Evolutionary conservation across 2,888 invertebrate genomes (phyloP).

Genomic region (Physocephala rufipes): DNA sequence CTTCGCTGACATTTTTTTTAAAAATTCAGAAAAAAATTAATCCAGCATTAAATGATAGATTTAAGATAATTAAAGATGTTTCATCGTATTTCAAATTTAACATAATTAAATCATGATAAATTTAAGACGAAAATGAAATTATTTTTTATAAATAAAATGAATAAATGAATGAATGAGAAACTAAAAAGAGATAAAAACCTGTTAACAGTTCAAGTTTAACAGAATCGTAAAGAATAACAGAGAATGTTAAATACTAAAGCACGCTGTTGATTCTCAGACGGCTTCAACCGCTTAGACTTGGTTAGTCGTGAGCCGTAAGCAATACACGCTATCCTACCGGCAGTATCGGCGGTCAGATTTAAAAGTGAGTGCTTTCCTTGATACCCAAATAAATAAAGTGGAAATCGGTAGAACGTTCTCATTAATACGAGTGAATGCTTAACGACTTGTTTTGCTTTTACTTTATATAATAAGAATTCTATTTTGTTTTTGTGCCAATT

Average conservation of each 20-base stretch:
- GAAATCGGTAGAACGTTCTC: conserved; percentile 13
- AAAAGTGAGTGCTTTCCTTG: conserved; percentile 5
- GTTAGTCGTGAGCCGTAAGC: background rate
- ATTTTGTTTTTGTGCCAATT: too few relatives aligned
- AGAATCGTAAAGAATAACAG: background rate
- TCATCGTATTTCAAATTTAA: too few relatives aligned
- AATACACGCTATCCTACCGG: background rate
- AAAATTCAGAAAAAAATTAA: too few relatives aligned
- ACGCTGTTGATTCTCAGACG: conserved; percentile 1
- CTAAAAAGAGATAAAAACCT: background rate
- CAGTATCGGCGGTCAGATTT: background rate
- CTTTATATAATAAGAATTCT: too few relatives aligned
- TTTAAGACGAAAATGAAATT: too few relatives aligned
- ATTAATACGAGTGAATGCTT: conserved; percentile 2
- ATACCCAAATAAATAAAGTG: conserved; percentile 21
- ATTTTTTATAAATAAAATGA: too few relatives aligned
- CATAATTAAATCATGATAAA: too few relatives aligned
- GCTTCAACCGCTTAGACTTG: background rate
- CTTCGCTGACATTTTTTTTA: too few relatives aligned
- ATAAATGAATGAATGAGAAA: too few relatives aligned
- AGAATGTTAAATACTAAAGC: too few relatives aligned
- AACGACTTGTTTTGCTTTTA: background rate
- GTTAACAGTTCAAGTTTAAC: background rate
- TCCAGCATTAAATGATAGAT: too few relatives aligned
- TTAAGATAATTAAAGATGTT: too few relatives aligned